Conservation (phyloP, 2,888 invertebrate genomes). For the Lepeophtheirus nordmannii region DNA sequence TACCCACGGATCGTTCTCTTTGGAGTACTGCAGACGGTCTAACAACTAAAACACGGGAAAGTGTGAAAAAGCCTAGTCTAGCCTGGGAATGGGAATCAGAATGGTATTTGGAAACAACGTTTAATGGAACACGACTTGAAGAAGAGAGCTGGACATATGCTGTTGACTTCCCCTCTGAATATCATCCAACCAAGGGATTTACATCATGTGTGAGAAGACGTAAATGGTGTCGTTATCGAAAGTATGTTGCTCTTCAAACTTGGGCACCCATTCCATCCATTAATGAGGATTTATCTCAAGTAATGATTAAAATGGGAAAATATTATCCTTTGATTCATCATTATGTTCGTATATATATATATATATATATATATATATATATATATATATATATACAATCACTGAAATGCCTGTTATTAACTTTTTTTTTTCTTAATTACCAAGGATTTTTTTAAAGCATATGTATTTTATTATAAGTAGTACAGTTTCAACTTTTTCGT, state of each 20-base stretch:
- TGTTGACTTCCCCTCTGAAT: slow-evolving; percentile 72
- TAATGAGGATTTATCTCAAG: slow-evolving; percentile 36
- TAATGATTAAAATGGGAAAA: neutral
- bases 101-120: slow-evolving; percentile 21
- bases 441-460: neutral
- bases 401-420: too few relatives aligned
- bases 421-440: neutral
- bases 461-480: too few relatives aligned
- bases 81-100: slow-evolving; percentile 87
- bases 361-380: too few relatives aligned
- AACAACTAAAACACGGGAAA: slow-evolving; percentile 57
- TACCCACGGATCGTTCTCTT: slow-evolving; percentile 72
- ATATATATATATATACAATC: too few relatives aligned
- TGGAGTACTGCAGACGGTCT: slow-evolving; percentile 73
- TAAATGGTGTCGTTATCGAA: slow-evolving; percentile 72
- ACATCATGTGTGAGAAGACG: slow-evolving; percentile 73
- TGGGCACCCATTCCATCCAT: slow-evolving; percentile 83
- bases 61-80: slow-evolving; percentile 72
- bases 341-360: too few relatives aligned
- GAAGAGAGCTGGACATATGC: slow-evolving; percentile 72
- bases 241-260: slow-evolving; percentile 73
- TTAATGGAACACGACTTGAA: slow-evolving; percentile 15
- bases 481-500: too few relatives aligned
- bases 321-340: too few relatives aligned
- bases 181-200: slow-evolving; percentile 64